phyloP scores from a whole-genome alignment of 2,888 invertebrate species.

The Phengaris alcon region DNA sequence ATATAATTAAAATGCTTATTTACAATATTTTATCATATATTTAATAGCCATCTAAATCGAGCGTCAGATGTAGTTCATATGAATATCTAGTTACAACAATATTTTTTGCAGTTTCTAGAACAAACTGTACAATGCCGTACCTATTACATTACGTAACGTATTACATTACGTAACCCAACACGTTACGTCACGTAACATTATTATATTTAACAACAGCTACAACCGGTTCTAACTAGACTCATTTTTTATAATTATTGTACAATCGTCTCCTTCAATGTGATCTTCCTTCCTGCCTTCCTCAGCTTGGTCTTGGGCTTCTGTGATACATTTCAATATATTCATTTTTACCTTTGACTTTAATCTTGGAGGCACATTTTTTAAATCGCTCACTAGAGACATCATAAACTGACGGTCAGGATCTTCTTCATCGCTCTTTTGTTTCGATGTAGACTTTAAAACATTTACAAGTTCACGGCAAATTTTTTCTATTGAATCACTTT shows the following conservation, averaged over 20 bases:
- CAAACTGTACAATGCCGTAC: too few relatives aligned
- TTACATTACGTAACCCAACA: too few relatives aligned
- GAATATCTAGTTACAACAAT: too few relatives aligned
- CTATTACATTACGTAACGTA: too few relatives aligned
- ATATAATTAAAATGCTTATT: too few relatives aligned
- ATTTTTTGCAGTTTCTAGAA: too few relatives aligned
- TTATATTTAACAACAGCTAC: too few relatives aligned
- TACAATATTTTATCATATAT: too few relatives aligned
- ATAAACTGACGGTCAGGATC: neutral
- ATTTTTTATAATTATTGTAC: neutral
- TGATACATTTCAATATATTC: slow-evolving; percentile 1
- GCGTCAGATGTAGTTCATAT: too few relatives aligned
- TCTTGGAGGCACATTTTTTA: neutral
- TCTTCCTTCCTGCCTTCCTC: neutral
- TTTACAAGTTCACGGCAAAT: neutral
- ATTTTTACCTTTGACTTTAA: neutral
- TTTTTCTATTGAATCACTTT: neutral
- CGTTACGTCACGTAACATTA: too few relatives aligned
- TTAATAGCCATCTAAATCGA: too few relatives aligned
- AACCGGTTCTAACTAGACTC: too few relatives aligned
- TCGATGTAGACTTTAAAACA: neutral
- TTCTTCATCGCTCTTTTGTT: neutral
- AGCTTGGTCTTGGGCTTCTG: neutral
- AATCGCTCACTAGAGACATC: neutral
- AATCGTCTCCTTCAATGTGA: neutral